phyloP scores from a whole-genome alignment of 2,113 vertebrate genomes.

The Poecile atricapillus region DNA sequence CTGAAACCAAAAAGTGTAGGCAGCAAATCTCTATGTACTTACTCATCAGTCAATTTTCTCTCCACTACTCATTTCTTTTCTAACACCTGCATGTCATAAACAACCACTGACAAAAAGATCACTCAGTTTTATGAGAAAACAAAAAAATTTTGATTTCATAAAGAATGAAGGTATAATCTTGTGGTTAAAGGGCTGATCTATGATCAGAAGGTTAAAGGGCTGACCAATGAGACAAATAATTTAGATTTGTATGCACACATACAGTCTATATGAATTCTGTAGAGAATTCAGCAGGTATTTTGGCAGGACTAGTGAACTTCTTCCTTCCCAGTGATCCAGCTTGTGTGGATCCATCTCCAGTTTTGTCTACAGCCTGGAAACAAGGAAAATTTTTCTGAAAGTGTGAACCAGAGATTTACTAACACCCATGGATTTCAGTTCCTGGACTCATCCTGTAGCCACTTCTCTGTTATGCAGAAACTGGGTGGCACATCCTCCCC shows the following conservation, averaged over 20 bases:
- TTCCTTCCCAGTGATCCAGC: background rate
- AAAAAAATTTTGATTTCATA: background rate
- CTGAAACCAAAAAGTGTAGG: conserved; percentile 33
- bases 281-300: background rate
- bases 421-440: background rate
- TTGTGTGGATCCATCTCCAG: background rate
- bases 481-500: background rate
- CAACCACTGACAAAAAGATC: background rate
- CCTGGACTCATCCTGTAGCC: background rate
- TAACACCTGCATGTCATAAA: conserved; percentile 28
- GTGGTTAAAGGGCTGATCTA: background rate
- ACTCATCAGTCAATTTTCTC: conserved; percentile 41
- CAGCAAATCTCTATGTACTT: conserved; percentile 1
- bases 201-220: background rate
- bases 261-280: background rate
- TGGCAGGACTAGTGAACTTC: background rate
- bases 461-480: background rate
- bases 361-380: conserved; percentile 4
- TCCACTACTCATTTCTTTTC: conserved; percentile 26
- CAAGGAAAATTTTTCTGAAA: background rate
- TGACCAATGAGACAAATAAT: background rate
- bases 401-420: background rate
- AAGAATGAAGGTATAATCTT: background rate
- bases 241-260: background rate
- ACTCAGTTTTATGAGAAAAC: background rate